Percentiles rank a stretch among this genome's conserved stretches.
These are phyloP conservation scores for Adrianichthys oophorus DNA, from an alignment of 2,797 vertebrate species.

Conservation along the genomic window DNA sequence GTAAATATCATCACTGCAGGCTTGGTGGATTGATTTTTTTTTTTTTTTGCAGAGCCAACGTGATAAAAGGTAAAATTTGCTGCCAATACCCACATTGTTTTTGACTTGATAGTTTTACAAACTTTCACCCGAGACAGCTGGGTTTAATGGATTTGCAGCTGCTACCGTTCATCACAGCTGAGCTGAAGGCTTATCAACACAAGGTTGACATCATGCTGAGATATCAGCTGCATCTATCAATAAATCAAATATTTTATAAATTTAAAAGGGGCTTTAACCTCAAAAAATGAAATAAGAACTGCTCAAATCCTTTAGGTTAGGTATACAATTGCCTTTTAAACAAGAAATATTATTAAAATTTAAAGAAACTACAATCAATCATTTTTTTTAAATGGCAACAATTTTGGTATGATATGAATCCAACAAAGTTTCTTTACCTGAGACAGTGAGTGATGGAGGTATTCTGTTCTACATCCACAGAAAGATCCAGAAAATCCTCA, in stretches of 20 bases:
- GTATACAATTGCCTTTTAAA: not conserved
- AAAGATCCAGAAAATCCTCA: conserved; percentile 98
- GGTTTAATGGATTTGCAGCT: not conserved
- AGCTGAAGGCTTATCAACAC: no score
- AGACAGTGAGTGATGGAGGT: conserved; percentile 98
- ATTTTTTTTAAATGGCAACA: not conserved
- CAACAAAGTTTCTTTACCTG: conserved; percentile 73
- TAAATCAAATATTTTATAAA: not conserved
- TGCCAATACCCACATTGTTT: not conserved
- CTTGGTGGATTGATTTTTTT: not conserved
- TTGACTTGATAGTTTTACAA: not conserved
- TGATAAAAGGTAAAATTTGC: not conserved
- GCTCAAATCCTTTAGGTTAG: not conserved
- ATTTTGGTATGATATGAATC: not conserved
- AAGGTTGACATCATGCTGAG: no score
- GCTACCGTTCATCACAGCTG: no score
- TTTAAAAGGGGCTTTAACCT: not conserved
- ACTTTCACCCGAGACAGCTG: not conserved
- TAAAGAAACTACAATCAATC: conserved; percentile 3
- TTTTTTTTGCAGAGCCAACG: not conserved
- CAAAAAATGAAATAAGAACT: not conserved
- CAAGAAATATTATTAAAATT: not conserved
- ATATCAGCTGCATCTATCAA: not conserved
- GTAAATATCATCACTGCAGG: not conserved
- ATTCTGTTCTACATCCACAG: conserved; percentile 98